A percentile compares a stretch with the other conserved stretches of the same genome.
phyloP scores from a whole-genome alignment of 2,113 vertebrate species.

The Casuarius casuarius region DNA sequence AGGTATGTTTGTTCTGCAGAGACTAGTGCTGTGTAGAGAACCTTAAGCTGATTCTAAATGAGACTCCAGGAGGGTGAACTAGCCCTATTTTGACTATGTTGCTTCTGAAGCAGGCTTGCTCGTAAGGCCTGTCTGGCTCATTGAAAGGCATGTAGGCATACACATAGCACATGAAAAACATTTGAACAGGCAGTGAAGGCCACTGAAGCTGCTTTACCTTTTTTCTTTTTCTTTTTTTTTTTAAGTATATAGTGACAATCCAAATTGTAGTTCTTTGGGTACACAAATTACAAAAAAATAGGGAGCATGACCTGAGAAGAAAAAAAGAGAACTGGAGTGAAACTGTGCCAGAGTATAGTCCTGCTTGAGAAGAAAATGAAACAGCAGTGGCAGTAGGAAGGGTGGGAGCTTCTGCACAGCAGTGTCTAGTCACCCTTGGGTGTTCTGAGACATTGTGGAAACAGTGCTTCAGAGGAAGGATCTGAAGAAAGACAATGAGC shows the following conservation, averaged over 20 bases:
- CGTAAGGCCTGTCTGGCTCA: not conserved
- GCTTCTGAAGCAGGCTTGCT: not conserved
- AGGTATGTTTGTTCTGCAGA: not conserved
- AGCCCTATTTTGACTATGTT: not conserved
- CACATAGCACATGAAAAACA: not conserved
- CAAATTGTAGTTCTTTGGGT: not conserved
- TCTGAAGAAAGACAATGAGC: not conserved
- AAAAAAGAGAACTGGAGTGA: not conserved
- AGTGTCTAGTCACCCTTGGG: fast-evolving
- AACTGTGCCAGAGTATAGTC: not conserved
- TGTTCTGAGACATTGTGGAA: not conserved
- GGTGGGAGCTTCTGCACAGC: not conserved
- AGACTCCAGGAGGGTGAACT: not conserved
- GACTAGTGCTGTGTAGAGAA: not conserved
- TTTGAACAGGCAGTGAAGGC: not conserved
- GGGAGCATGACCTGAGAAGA: not conserved
- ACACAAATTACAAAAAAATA: not conserved
- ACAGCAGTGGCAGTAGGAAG: not conserved
- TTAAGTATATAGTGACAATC: not conserved
- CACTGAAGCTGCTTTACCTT: not conserved
- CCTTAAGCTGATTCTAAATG: not conserved
- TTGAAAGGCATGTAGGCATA: not conserved
- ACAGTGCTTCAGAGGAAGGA: not conserved
- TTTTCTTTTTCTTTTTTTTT: too few species aligned
- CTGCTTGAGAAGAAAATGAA: not conserved